Conservation (phyloP, 2,797 vertebrate genomes). For the Enteromius paludinosus region DNA sequence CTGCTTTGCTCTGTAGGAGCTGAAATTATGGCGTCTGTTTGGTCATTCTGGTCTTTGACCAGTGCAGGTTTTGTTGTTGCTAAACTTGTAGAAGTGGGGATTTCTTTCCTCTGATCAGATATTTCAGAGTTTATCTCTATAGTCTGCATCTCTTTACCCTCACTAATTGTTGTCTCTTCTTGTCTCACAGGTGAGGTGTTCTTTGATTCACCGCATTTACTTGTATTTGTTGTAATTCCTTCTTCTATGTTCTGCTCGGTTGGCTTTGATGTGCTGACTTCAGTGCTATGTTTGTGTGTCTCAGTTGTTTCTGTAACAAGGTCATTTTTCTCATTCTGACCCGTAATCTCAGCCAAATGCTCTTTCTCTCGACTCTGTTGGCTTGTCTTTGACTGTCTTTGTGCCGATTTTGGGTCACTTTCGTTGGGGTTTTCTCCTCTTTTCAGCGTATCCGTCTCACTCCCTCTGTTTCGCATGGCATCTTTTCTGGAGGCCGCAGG, state of each 20-base stretch:
- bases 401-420: neutral
- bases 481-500: neutral
- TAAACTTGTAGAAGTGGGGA: neutral
- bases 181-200: neutral
- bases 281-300: neutral
- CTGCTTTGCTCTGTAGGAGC: neutral
- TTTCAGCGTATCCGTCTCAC: conserved; percentile 9
- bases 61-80: neutral
- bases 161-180: neutral
- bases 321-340: neutral
- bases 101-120: neutral
- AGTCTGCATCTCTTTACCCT: neutral
- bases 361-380: neutral
- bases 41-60: neutral
- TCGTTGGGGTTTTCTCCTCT: neutral
- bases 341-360: neutral
- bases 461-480: neutral
- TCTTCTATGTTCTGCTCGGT: neutral
- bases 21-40: neutral
- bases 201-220: neutral
- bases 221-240: neutral
- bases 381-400: neutral
- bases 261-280: neutral
- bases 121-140: neutral
- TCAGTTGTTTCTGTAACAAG: neutral